Conservation (phyloP, 2,888 invertebrate genomes). For the Lasioglossum villosulum region DNA sequence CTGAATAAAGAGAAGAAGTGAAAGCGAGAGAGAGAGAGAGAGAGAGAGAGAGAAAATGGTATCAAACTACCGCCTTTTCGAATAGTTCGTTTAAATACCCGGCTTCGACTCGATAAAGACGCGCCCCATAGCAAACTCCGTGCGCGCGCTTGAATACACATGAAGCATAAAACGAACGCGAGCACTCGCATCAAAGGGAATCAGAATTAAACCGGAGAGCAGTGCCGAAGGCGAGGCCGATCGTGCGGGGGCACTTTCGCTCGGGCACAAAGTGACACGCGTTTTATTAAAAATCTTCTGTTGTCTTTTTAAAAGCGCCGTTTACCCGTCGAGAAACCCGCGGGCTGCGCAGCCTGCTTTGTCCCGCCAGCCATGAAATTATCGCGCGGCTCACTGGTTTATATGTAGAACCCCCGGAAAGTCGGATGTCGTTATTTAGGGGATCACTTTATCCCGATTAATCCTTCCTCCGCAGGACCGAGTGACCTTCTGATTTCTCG, state of each 20-base stretch:
- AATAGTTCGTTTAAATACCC: conserved; percentile 47
- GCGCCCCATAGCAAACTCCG: conserved; percentile 22
- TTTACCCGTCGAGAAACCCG: conserved; percentile 27
- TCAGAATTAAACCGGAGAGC: conserved; percentile 64
- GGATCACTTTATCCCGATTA: neutral
- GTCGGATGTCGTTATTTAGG: conserved; percentile 30
- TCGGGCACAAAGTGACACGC: conserved; percentile 55
- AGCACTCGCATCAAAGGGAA: conserved; percentile 63
- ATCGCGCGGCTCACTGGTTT: conserved; percentile 44
- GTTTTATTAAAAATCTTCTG: conserved; percentile 70
- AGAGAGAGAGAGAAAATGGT: conserved; percentile 25
- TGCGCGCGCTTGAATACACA: conserved; percentile 65
- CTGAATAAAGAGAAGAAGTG: neutral
- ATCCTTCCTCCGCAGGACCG: neutral
- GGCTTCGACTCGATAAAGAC: conserved; percentile 54
- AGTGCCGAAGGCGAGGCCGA: conserved; percentile 61
- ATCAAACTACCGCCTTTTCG: conserved; percentile 39
- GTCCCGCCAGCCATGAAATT: conserved; percentile 45
- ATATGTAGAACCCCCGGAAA: neutral
- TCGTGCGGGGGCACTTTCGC: conserved; percentile 46
- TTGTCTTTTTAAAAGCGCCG: conserved; percentile 48
- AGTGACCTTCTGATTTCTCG: neutral
- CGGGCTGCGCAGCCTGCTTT: conserved; percentile 27
- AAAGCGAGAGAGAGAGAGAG: neutral
- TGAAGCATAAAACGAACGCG: conserved; percentile 67